Percentiles rank a stretch among this genome's conserved stretches.
These are phyloP conservation scores for Microcebus lehilahytsara DNA, from an alignment of 2,113 vertebrate genomes.

Conservation along the genomic window DNA sequence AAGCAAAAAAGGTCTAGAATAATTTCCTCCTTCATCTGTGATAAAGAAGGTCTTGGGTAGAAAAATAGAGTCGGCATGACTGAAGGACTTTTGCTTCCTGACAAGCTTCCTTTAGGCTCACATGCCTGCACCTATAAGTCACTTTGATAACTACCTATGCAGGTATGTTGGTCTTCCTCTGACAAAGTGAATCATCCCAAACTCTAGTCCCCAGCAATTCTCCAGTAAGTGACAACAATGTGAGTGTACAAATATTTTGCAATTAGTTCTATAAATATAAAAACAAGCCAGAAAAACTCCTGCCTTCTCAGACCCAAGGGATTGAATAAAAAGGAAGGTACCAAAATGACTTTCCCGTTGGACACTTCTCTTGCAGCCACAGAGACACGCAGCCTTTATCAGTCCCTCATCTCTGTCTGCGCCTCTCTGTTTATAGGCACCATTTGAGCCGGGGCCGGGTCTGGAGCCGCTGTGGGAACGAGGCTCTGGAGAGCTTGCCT, in stretches of 20 bases:
- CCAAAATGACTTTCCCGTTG: not conserved
- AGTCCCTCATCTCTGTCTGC: not conserved
- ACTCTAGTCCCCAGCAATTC: not conserved
- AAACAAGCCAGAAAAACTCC: not conserved
- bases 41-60: not conserved
- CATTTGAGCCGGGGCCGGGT: not conserved
- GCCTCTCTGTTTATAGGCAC: conserved; percentile 12
- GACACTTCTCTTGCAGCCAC: not conserved
- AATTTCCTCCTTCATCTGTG: not conserved
- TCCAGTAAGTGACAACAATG: not conserved
- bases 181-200: not conserved
- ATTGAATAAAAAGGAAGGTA: not conserved
- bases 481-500: not conserved
- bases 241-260: not conserved
- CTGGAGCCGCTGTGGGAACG: not conserved
- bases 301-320: not conserved
- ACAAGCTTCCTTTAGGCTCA: not conserved
- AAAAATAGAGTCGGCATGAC: not conserved
- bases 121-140: not conserved
- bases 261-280: not conserved
- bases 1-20: not conserved
- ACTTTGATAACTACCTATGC: not conserved
- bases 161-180: not conserved
- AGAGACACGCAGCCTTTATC: not conserved
- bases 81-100: not conserved